Base-by-base conservation (phyloP, 2,113 vertebrate species). In the Pelobates fuscus region DNA sequence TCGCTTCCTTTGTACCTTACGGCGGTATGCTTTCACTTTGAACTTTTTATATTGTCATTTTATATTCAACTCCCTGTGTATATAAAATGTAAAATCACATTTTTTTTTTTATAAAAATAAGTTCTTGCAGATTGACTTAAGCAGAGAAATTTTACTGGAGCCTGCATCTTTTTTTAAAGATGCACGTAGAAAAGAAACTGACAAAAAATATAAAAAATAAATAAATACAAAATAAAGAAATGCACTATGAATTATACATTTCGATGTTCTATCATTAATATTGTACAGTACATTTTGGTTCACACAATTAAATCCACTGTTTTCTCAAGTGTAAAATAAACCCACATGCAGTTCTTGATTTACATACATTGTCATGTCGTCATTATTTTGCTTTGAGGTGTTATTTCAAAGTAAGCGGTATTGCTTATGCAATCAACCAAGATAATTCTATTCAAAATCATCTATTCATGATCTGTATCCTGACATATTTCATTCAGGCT, bases 31-130 rank as follows among this genome's bases (percentile, higher is more conserved):
- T 97, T 97, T 97, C 94, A 96, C 91, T 93, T 92, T 94, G 90
- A 93, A 91, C 89, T 93, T 98, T 92, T 98, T 98, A 96, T 95
- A 95, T 96, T 96, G 95, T 97, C 96, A 94, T 98, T 98, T 98
- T 98, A 94, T 98, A 98, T 94, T 94, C 88, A 14, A 93, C 93
- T 94, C 32, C 93, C 90, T 96, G 94, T 98, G 95, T 88, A 98
- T 96, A 94, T 96, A 95, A 77, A 77, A 90, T 95, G 94, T 95
- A 90, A 92, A 95, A 93, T 92, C 93, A 92, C 91, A 82, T 89
- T 93, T 95, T 82, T 84, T 63, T 92, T 93, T 89, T 89, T 93
- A 92, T 94, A 91, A 94, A 68, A 77, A 94, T 94, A 77, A 89
- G 92, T 95, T 97, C 94, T 92, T 92, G 93, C 89, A 88, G 88